A percentile compares a stretch with the other conserved stretches of the same genome.
Conservation (phyloP, 2,888 invertebrate genomes). For the Trichopria drosophilae region DNA sequence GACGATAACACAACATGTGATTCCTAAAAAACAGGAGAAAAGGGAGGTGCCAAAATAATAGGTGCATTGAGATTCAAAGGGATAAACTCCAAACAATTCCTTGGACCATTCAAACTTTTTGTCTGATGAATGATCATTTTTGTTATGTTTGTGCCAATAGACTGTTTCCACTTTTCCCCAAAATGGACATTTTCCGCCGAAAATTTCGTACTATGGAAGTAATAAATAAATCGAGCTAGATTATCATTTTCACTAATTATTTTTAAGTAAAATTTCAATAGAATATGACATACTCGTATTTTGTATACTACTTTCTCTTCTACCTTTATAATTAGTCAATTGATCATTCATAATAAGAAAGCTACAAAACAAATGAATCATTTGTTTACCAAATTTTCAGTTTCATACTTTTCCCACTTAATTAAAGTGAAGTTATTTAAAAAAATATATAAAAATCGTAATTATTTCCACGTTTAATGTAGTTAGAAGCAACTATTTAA, state of each 20-base stretch:
- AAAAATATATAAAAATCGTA: background rate
- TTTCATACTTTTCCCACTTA: constrained; percentile 16
- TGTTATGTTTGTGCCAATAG: constrained; percentile 8
- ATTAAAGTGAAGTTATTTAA: background rate
- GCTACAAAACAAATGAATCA: no score
- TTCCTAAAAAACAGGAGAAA: constrained; percentile 60
- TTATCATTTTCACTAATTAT: no score
- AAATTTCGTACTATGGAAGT: constrained; percentile 40
- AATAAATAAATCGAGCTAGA: no score
- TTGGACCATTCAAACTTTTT: constrained; percentile 32
- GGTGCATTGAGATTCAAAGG: constrained; percentile 27
- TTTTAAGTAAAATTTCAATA: no score
- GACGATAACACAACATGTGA: constrained; percentile 62
- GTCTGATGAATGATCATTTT: constrained; percentile 14
- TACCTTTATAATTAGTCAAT: no score
- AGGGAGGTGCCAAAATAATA: constrained; percentile 45
- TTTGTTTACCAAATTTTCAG: no score
- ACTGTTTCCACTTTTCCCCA: constrained; percentile 36
- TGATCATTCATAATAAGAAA: no score
- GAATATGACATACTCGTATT: no score
- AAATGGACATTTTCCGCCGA: constrained; percentile 42
- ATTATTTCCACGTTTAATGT: no score
- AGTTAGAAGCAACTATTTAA: no score
- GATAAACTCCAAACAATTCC: constrained; percentile 27
- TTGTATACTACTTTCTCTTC: no score